Evolutionary conservation across 2,797 vertebrate species (phyloP), one percentile per base, ranked within the genome.

Genomic region (Lepus oiostolus): DNA sequence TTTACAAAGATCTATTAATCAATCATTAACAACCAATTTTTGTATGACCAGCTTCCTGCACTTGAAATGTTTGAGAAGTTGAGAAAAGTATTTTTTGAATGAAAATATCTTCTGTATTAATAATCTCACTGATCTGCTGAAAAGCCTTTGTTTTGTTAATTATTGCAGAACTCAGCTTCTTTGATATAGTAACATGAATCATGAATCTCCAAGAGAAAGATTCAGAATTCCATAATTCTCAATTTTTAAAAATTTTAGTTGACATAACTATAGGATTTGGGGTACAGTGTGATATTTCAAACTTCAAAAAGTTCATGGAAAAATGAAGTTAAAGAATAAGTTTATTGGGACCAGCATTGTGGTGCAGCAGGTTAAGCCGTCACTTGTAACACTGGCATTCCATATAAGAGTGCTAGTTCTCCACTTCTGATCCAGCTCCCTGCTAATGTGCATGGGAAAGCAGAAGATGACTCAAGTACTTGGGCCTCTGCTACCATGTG

Each of bases 21-120:
- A 84, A 71, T 88, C 42, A 90, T 62, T 74, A 4, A 70, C 87
- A 88, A 81, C 3, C 12, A 22, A 50, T 85, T 72, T 84, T 42
- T 42, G 42, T 79, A 82, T 79, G 52, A 81, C 63, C 85, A 82
- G 32, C 32, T 91, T 68, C 21, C 75, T 88, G 30, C 65, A 74
- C 81, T 77, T 77, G 9, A 94, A 75, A 81, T 74, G 60, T 5
- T 75, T 83, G 85, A 65, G 32, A 75, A 85, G 62, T 79, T 87
- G 71, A 47, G 42, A 87, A 82, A 71, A 47, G n/a, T 42, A 42
- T 68, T 32, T 84, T 80, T 8, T 24, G n/a, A 79, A 65, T 65
- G 58, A 93, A 92, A 95, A 85, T 35, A 24, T 87, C 62, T 83
- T 83, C 65, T 90, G 21, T 50, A 30, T 93, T 81, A 65, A 67